These are phyloP conservation scores for Fissipunctia ypsillon DNA, from an alignment of 2,888 invertebrate species.

Conservation along the genomic window DNA sequence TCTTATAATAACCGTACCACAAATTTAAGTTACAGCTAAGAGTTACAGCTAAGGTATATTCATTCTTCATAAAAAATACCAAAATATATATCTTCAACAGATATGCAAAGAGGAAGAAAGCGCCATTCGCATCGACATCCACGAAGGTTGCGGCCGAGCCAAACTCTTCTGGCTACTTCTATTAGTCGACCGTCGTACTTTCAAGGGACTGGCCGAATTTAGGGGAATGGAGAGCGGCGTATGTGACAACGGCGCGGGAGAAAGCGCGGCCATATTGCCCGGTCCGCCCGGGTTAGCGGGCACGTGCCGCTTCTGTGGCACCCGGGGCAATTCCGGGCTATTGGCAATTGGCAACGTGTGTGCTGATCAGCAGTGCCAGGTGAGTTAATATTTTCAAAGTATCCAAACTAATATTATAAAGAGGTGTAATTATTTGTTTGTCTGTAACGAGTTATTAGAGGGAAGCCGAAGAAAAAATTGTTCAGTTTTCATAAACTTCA, in stretches of 20 bases:
- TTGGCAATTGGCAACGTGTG: constrained; percentile 98
- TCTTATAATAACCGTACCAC: neutral
- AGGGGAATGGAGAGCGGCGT: constrained; percentile 91
- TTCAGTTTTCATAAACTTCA: no score
- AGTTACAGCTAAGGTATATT: neutral
- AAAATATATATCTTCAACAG: constrained; percentile 77
- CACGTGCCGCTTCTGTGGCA: constrained; percentile 97
- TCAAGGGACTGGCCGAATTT: constrained; percentile 97
- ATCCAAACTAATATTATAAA: neutral
- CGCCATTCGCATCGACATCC: constrained; percentile 98
- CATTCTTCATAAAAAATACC: neutral
- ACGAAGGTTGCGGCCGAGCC: constrained; percentile 98
- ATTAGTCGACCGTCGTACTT: constrained; percentile 97
- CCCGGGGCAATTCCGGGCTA: constrained; percentile 95
- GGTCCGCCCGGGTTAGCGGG: constrained; percentile 91
- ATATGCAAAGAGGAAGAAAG: constrained; percentile 99
- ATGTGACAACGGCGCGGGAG: constrained; percentile 67
- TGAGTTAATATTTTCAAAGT: constrained; percentile 67
- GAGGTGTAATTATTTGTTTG: no score
- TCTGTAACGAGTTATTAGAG: no score
- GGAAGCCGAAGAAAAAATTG: no score
- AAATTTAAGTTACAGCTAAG: neutral
- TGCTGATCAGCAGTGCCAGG: constrained; percentile 98
- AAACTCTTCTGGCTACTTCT: constrained; percentile 98
- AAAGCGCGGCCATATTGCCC: constrained; percentile 42